phyloP scores from a whole-genome alignment of 2,797 vertebrate genomes.

The Lacerta agilis region DNA sequence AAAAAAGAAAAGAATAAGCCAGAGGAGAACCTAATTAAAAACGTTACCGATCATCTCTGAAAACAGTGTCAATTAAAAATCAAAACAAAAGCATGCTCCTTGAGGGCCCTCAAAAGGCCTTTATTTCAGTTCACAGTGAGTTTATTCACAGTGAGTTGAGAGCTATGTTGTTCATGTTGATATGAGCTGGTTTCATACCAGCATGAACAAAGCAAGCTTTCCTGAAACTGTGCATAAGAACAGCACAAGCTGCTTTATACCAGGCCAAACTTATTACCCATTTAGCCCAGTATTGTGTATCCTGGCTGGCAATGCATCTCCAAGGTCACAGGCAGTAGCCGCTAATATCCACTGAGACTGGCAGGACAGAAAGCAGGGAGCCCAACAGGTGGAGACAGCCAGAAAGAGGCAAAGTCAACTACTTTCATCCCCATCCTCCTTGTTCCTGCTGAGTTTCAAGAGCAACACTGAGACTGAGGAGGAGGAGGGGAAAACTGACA shows the following conservation, averaged over 20 bases:
- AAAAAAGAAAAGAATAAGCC: too few relatives aligned
- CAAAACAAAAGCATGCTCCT: not conserved
- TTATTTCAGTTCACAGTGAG: not conserved
- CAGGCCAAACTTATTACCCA: not conserved
- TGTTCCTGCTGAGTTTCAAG: too few relatives aligned
- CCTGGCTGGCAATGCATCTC: not conserved
- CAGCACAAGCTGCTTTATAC: not conserved
- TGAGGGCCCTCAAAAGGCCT: not conserved
- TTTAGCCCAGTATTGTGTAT: not conserved
- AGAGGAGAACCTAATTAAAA: not conserved
- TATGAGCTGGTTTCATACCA: not conserved
- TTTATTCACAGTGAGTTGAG: not conserved
- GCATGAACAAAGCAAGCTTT: not conserved
- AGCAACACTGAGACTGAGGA: too few relatives aligned
- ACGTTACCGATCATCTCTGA: not conserved
- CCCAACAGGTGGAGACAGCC: too few relatives aligned
- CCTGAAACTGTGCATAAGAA: not conserved
- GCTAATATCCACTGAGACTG: too few relatives aligned
- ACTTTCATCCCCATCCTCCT: too few relatives aligned
- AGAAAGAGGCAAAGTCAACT: too few relatives aligned
- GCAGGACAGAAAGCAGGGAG: too few relatives aligned
- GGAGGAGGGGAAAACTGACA: too few relatives aligned
- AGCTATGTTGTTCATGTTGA: not conserved
- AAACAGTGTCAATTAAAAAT: not conserved
- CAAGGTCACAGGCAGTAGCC: not conserved